Base-by-base conservation (phyloP, 2,888 invertebrate genomes). In the Caenorhabditis imperialis region DNA sequence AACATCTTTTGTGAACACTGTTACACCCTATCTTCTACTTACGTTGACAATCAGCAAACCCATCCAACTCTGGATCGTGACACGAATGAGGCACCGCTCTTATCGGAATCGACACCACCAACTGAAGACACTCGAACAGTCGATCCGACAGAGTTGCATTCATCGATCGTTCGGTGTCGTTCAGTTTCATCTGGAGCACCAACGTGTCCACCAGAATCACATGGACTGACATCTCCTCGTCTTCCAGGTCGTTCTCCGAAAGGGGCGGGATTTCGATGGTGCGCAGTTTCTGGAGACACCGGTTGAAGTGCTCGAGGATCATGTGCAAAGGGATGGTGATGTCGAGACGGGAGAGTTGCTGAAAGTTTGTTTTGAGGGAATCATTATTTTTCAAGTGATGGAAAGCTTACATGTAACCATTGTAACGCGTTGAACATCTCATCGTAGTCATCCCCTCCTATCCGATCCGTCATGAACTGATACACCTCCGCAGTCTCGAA, bases 401-500 rank as follows among this genome's bases (percentile, higher is more conserved):
- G n/a, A 27, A 37, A 27, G 53, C 79, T 65, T 45, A 86, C 85
- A 75, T 87, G 90, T 30, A 91, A 84, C 90, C 90, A 90, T 61
- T 89, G 89, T 23, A 91, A 81, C 3, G 89, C 90, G 72, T 90
- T 89, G 77, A 90, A 89, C 83, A 90, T 89, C 8, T 90, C 89
- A 48, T 88, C 86, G 22, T 89, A 88, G 60, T 88, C 86, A 16
- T 87, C 85, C 47, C 88, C 87, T 55, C 84, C 83, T 76, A 97
- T 96, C 55, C 95, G 91, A 60, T 93, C 92, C 0, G 93, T 92
- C 37, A 98, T 93, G 89, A 99, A 99, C 87, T 94, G 93, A 89
- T 96, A 99, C 92, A 98, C 93, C 86, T 94, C 93, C 81, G 93
- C 92, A n/a, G 94, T 93, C 86, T 95, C 94, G 87, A 98, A 94